phyloP scores from a whole-genome alignment of 2,797 vertebrate species.

The Brotogeris chrysoptera region DNA sequence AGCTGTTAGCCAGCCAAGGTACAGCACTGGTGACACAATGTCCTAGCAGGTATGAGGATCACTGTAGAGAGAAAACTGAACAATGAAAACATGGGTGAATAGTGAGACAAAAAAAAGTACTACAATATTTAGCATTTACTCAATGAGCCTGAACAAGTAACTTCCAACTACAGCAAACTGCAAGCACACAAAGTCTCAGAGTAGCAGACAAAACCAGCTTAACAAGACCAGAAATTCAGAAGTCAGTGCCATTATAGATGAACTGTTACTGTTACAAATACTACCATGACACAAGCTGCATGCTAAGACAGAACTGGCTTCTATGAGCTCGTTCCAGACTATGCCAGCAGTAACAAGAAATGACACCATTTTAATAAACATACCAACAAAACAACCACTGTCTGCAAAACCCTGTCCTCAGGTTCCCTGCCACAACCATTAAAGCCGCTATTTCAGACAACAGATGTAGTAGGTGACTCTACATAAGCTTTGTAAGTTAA shows the following conservation, averaged over 20 bases:
- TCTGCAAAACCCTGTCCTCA: not conserved
- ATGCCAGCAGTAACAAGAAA: not conserved
- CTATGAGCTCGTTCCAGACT: not conserved
- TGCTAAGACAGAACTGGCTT: not conserved
- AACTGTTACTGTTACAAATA: not conserved
- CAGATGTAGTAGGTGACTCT: not conserved
- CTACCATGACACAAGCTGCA: not conserved
- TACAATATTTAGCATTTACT: constrained; percentile 59
- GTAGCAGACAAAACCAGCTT: constrained; percentile 28
- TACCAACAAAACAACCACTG: not conserved
- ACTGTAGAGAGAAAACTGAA: constrained; percentile 79
- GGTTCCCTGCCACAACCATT: not conserved
- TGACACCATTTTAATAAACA: not conserved
- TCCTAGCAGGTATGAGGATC: constrained; percentile 71
- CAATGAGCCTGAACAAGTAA: constrained; percentile 8
- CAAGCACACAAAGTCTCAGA: not conserved
- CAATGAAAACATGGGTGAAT: constrained; percentile 67
- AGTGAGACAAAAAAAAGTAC: constrained; percentile 64
- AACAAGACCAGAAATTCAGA: not conserved
- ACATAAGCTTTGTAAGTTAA: not conserved
- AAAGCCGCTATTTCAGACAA: not conserved
- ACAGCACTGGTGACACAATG: constrained; percentile 71
- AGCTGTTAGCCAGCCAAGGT: constrained; percentile 72
- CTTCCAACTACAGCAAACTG: constrained; percentile 19
- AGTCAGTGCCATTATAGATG: not conserved